These are phyloP conservation scores for Timema cristinae DNA, from an alignment of 2,888 invertebrate genomes.

Conservation along the genomic window DNA sequence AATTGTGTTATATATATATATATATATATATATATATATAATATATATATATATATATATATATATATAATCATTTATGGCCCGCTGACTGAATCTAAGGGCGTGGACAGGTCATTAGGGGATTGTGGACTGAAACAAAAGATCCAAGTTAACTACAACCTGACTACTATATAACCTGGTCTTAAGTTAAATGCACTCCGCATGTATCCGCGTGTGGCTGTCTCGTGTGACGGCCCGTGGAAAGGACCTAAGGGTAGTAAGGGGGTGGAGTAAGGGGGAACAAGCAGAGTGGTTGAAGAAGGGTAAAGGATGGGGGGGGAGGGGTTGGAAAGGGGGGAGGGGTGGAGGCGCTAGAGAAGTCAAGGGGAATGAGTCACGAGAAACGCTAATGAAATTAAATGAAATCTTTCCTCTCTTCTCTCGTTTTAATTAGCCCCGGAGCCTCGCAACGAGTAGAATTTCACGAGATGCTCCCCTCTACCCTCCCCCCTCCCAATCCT, in stretches of 20 bases:
- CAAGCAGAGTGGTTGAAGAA: neutral
- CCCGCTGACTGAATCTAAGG: too few relatives aligned
- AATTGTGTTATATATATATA: too few relatives aligned
- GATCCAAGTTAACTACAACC: too few relatives aligned
- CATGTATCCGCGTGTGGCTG: conserved; percentile 15
- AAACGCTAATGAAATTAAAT: conserved; percentile 32
- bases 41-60: too few relatives aligned
- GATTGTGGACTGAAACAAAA: too few relatives aligned
- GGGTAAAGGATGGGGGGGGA: neutral
- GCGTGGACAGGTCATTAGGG: too few relatives aligned
- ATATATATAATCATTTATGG: too few relatives aligned
- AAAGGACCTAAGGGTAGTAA: conserved; percentile 5
- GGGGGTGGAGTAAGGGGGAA: neutral
- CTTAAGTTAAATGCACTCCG: conserved; percentile 6
- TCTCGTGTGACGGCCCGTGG: conserved; percentile 13
- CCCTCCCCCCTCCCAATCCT: conserved; percentile 6
- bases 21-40: too few relatives aligned
- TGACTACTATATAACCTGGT: too few relatives aligned
- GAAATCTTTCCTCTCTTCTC: conserved; percentile 32
- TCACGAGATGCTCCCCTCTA: conserved; percentile 19
- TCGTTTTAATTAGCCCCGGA: conserved; percentile 30
- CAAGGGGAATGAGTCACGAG: conserved; percentile 28
- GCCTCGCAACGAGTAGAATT: conserved; percentile 23
- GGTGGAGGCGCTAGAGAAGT: conserved; percentile 10
- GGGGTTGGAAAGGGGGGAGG: neutral